A percentile compares a stretch with the other conserved stretches of the same genome.
These are phyloP conservation scores for Lasioglossum albipes DNA, from an alignment of 1,140 invertebrate species.

Conservation along the genomic window DNA sequence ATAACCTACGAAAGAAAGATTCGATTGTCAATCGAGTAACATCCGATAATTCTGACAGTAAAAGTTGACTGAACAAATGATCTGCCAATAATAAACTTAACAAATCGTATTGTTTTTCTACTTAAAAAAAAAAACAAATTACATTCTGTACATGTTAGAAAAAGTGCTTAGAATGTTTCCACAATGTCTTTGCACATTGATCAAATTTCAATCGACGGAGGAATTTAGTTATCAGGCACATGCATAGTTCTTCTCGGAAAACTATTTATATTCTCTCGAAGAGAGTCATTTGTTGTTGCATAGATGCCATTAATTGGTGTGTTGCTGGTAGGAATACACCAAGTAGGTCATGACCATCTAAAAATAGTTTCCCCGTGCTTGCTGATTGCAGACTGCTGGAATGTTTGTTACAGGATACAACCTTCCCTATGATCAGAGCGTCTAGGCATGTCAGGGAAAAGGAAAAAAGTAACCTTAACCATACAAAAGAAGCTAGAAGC, in stretches of 20 bases:
- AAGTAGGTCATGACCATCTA: slow-evolving; percentile 13
- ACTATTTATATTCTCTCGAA: neutral
- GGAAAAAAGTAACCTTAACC: slow-evolving; percentile 41
- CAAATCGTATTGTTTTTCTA: neutral
- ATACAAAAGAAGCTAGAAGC: slow-evolving; percentile 46
- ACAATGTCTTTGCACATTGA: too few species aligned
- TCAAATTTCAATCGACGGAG: too few species aligned
- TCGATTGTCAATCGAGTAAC: neutral
- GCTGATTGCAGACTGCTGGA: neutral
- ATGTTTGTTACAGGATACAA: neutral
- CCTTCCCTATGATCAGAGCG: neutral
- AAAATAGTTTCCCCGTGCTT: neutral
- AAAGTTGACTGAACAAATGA: neutral
- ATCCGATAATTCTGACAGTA: neutral
- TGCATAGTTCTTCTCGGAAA: neutral
- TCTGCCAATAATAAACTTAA: neutral
- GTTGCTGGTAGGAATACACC: neutral
- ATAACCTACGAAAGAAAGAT: slow-evolving; percentile 2
- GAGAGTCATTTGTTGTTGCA: neutral
- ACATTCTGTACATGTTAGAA: too few species aligned
- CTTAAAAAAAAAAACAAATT: neutral
- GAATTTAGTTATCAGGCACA: neutral
- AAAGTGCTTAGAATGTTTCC: too few species aligned
- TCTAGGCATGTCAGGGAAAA: slow-evolving; percentile 38
- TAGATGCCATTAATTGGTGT: slow-evolving; percentile 17